A percentile compares a stretch with the other conserved stretches of the same genome.
Evolutionary conservation across 1,140 invertebrate species (phyloP).

Genomic region (Caenorhabditis brenneri): DNA sequence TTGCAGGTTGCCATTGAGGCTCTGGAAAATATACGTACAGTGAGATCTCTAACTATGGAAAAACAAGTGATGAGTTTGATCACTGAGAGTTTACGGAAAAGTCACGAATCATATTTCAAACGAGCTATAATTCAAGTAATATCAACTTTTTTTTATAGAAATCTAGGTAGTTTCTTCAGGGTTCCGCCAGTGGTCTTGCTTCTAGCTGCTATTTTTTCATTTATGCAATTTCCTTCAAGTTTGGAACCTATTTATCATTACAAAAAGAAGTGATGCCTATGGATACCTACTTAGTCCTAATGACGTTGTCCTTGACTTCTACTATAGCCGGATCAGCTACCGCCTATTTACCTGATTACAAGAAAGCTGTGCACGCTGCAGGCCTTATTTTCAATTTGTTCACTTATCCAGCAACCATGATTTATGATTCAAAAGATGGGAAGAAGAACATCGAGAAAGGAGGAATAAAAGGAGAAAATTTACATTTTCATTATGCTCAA

Average conservation of each 20-base stretch:
- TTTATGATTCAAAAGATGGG: background rate
- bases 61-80: constrained; percentile 35
- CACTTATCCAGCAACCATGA: background rate
- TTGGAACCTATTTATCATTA: constrained; percentile 72
- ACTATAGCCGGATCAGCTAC: constrained; percentile 66
- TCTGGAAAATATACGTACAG: constrained; percentile 53
- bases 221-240: constrained; percentile 65
- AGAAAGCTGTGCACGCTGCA: constrained; percentile 71
- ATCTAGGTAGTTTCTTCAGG: background rate
- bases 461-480: background rate
- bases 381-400: constrained; percentile 42
- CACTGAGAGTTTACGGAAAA: constrained; percentile 45
- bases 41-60: constrained; percentile 50
- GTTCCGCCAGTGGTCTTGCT: background rate
- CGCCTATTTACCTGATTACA: constrained; percentile 72
- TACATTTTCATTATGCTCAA: background rate
- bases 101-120: constrained; percentile 39
- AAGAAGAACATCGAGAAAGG: background rate
- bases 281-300: constrained; percentile 62
- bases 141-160: background rate
- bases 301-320: constrained; percentile 60
- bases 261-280: constrained; percentile 73
- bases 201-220: constrained; percentile 36
- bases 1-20: constrained; percentile 64
- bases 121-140: constrained; percentile 57